These are phyloP conservation scores for Lepidochrysops patricia DNA, from an alignment of 2,888 invertebrate genomes.

Conservation along the genomic window DNA sequence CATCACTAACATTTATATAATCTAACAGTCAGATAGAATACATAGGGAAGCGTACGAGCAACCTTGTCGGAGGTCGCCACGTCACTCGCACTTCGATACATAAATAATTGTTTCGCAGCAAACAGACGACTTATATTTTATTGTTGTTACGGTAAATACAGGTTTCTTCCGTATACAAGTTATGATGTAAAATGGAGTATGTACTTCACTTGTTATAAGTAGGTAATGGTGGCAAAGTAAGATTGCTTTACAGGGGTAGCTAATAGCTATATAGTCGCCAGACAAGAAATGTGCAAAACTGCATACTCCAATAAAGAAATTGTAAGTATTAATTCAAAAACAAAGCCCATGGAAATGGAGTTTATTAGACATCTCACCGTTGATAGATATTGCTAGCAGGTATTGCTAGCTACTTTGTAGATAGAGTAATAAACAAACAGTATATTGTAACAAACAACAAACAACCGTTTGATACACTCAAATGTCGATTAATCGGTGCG, in stretches of 20 bases:
- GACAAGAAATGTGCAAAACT: too few relatives aligned
- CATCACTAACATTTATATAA: constrained; percentile 22
- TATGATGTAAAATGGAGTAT: not conserved
- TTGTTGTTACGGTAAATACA: not conserved
- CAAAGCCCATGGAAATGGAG: too few relatives aligned
- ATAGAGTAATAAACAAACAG: not conserved
- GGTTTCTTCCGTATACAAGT: constrained; percentile 4
- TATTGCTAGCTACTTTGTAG: too few relatives aligned
- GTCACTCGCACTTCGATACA: constrained; percentile 51
- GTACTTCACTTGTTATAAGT: too few relatives aligned
- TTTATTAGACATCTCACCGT: too few relatives aligned
- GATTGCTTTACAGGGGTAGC: too few relatives aligned
- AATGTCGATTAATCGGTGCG: not conserved
- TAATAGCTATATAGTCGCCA: too few relatives aligned
- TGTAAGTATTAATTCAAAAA: too few relatives aligned
- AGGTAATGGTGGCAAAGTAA: too few relatives aligned
- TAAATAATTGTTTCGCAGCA: constrained; percentile 56
- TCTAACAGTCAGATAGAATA: constrained; percentile 46
- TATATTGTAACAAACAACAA: not conserved
- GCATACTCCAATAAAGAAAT: too few relatives aligned
- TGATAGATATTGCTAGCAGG: too few relatives aligned
- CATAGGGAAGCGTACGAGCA: constrained; percentile 65
- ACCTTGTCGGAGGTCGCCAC: constrained; percentile 68
- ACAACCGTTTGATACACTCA: not conserved
- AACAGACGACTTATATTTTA: constrained; percentile 36